Percentiles rank a stretch among this genome's conserved stretches.
Evolutionary conservation across 2,113 vertebrate genomes (phyloP).

Genomic region (Panurus biarmicus): DNA sequence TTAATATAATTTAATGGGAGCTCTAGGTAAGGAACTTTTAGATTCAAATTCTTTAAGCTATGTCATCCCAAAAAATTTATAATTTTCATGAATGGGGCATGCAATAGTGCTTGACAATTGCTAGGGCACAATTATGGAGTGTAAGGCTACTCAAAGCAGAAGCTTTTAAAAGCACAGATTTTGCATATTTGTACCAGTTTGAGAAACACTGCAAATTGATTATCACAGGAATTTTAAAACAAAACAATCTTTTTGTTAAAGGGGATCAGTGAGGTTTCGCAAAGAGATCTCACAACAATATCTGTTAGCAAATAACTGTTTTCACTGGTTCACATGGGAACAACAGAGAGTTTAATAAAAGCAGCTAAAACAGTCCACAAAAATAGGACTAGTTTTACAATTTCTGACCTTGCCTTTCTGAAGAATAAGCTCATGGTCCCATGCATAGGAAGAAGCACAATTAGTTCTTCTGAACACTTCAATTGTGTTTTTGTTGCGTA

Average conservation of each 20-base stretch:
- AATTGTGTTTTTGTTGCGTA: slow-evolving; percentile 51
- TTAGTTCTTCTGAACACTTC: slow-evolving; percentile 46
- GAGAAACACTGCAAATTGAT: slow-evolving; percentile 38
- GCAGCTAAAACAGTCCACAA: slow-evolving; percentile 19
- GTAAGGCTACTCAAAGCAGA: slow-evolving; percentile 71
- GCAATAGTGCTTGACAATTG: slow-evolving; percentile 62
- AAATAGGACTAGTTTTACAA: slow-evolving; percentile 34
- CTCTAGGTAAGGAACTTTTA: slow-evolving; percentile 56
- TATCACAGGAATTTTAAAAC: slow-evolving; percentile 40
- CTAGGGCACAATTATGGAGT: slow-evolving; percentile 53
- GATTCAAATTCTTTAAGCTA: slow-evolving; percentile 51
- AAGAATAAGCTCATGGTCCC: slow-evolving; percentile 29
- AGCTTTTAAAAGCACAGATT: slow-evolving; percentile 71
- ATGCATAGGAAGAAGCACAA: slow-evolving; percentile 61
- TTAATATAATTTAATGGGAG: slow-evolving; percentile 79
- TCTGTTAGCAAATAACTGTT: slow-evolving; percentile 22
- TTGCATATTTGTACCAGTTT: slow-evolving; percentile 67
- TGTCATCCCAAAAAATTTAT: slow-evolving; percentile 49
- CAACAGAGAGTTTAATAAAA: slow-evolving; percentile 53
- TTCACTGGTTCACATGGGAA: slow-evolving; percentile 40
- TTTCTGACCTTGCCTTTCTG: slow-evolving; percentile 57
- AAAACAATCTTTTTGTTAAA: slow-evolving; percentile 51
- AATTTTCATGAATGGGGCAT: slow-evolving; percentile 64
- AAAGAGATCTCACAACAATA: background rate
- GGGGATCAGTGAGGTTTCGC: slow-evolving; percentile 49